These are phyloP conservation scores for Vanessa atalanta DNA, from an alignment of 1,140 invertebrate genomes.

Conservation along the genomic window DNA sequence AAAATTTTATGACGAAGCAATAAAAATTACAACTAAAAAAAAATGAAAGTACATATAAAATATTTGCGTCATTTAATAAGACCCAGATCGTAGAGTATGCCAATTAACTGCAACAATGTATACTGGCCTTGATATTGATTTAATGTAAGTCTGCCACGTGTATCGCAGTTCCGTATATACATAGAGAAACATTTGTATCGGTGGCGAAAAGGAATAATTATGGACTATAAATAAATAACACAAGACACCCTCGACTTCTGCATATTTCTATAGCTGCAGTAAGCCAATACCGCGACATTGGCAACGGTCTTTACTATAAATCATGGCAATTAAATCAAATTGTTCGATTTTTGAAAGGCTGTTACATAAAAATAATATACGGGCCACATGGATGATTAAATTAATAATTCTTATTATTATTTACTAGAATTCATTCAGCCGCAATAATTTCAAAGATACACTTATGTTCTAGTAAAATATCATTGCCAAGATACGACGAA, in stretches of 20 bases:
- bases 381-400: too few relatives aligned
- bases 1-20: too few relatives aligned
- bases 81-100: background rate
- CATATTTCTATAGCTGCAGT: background rate
- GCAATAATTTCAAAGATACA: too few relatives aligned
- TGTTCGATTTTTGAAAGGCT: too few relatives aligned
- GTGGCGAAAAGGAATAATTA: background rate
- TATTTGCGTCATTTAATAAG: background rate
- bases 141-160: conserved; percentile 3
- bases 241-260: background rate
- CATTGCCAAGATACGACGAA: too few relatives aligned
- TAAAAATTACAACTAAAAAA: too few relatives aligned
- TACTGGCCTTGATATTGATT: conserved; percentile 9
- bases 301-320: background rate
- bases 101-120: conserved; percentile 10
- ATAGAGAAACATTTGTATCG: background rate
- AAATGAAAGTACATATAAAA: background rate
- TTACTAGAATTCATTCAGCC: too few relatives aligned
- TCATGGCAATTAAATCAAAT: conserved; percentile 1
- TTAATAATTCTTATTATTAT: too few relatives aligned
- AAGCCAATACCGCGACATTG: background rate
- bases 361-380: too few relatives aligned
- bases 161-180: background rate
- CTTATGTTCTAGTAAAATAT: too few relatives aligned
- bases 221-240: background rate